Conservation (phyloP, 2,113 vertebrate species). For the Grallaria varia region DNA sequence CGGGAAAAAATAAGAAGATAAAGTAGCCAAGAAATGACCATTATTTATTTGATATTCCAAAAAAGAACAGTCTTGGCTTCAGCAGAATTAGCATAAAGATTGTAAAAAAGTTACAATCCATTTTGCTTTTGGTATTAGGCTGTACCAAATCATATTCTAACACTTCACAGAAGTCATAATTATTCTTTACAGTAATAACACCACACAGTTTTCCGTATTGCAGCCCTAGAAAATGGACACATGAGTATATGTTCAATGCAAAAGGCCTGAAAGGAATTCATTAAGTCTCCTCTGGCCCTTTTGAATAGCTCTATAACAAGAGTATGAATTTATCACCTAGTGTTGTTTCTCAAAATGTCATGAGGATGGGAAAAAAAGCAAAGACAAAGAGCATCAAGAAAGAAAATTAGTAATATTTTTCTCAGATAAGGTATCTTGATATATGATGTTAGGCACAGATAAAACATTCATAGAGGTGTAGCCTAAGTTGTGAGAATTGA, state of each 20-base stretch:
- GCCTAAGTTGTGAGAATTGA: not conserved
- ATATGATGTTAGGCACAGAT: not conserved
- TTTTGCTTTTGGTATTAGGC: not conserved
- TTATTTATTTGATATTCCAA: not conserved
- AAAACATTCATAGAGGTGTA: not conserved
- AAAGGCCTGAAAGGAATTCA: not conserved
- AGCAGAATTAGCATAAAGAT: not conserved
- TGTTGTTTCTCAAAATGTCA: not conserved
- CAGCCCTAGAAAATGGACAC: not conserved
- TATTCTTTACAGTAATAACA: not conserved
- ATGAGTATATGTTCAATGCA: not conserved
- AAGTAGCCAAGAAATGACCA: not conserved
- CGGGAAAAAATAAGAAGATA: rapidly evolving
- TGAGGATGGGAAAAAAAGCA: not conserved
- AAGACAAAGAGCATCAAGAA: not conserved
- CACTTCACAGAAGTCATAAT: not conserved
- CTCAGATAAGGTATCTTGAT: not conserved
- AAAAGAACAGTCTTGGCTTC: not conserved
- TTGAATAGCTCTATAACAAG: not conserved
- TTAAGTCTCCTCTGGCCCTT: not conserved
- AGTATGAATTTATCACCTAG: not conserved
- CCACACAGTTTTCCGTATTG: not conserved
- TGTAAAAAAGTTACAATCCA: not conserved
- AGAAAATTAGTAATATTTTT: not conserved
- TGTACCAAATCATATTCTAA: not conserved